Evolutionary conservation across 2,797 vertebrate genomes (phyloP).

Genomic region (Diplodus puntazzo): DNA sequence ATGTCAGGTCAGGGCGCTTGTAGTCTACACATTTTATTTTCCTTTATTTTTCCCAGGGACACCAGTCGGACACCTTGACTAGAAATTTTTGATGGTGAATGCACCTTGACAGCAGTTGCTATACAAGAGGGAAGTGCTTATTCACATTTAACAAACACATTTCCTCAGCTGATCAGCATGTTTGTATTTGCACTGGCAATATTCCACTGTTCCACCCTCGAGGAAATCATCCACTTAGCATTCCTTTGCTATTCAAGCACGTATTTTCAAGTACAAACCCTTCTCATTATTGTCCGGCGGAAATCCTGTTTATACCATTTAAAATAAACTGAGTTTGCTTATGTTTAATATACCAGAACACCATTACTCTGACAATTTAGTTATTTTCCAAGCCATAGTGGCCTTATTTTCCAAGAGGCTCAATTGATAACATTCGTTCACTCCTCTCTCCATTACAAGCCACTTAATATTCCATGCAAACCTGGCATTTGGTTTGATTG

Average conservation of each 20-base stretch:
- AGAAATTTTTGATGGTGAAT: neutral
- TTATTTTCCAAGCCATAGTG: slow-evolving; percentile 5
- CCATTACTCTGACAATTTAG: slow-evolving; percentile 1
- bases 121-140: slow-evolving; percentile 1
- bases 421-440: slow-evolving; percentile 58
- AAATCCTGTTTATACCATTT: neutral
- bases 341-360: slow-evolving; percentile 3
- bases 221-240: neutral
- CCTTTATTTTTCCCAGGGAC: neutral
- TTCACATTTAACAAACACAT: neutral
- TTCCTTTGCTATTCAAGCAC: neutral
- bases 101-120: neutral
- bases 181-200: slow-evolving; percentile 8
- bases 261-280: neutral
- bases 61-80: neutral
- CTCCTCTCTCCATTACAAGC: slow-evolving; percentile 57
- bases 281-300: neutral
- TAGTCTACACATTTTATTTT: neutral
- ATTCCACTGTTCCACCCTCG: neutral
- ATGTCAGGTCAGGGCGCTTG: neutral
- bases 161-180: neutral
- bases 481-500: slow-evolving; percentile 79
- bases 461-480: slow-evolving; percentile 77
- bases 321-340: neutral
- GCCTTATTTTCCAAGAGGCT: slow-evolving; percentile 30